Evolutionary conservation across 2,113 vertebrate species (phyloP), one percentile per base, ranked within the genome.

Genomic region (Oreochromis niloticus): DNA sequence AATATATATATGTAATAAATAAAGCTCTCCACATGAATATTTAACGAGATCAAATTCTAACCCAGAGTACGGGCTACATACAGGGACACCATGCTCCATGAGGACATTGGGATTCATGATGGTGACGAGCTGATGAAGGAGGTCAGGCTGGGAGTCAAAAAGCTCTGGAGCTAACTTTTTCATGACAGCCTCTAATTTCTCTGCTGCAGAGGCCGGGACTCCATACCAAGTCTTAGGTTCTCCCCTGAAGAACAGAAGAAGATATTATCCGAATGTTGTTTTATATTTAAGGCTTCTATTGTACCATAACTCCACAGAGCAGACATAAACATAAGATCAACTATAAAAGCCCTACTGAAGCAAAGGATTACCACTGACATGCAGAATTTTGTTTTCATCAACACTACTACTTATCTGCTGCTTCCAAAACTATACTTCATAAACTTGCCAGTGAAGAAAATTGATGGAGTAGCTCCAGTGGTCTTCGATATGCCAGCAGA

Each of bases 391-490:
- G 24, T 48, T 30, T 73, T 17, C 24, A 75, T 75, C 9, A 27
- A 7, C 46, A 75, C 27, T 75, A 19, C 43, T 50, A 78, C 43
- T 78, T 34, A 32, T 52, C 17, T 32, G 16, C 9, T 50, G 43
- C 46, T 50, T 78, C 24, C 46, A 50, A 52, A 48, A 52, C 16
- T 75, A 16, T 19, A 75, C 14, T 32, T 75, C 71, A 75, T 19
- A 50, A 78, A 71, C 97, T 73, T 96, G 99, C 99, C 99, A 99
- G 63, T 99, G 99, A 91, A 99, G 94, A 92, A 98, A 99, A 95
- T 99, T 99, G 95, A 99, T 99, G 78, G 98, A 99, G 88, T 99
- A 99, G 87, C 99, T 99, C 99, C 99, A 99, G 94, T 99, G 99
- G 93, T 99, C 98, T 91, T 99, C 98, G 34, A 99, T 99, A 85